These are phyloP conservation scores for Flexamia atlantica DNA, from an alignment of 2,888 invertebrate species.

Conservation along the genomic window DNA sequence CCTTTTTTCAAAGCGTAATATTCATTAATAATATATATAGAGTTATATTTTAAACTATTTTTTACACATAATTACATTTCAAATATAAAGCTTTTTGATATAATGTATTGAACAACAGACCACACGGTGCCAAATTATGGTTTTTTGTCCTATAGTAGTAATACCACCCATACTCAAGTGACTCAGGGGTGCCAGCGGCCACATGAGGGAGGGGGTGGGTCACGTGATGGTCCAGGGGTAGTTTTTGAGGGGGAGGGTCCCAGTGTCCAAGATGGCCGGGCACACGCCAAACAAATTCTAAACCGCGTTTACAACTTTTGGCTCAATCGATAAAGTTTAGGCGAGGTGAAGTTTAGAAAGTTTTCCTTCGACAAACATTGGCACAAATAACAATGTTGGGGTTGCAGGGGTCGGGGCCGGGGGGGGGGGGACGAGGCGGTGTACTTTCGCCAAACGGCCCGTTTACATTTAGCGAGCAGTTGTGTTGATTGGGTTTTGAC, in stretches of 20 bases:
- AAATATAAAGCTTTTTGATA: no score
- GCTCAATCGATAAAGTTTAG: constrained; percentile 56
- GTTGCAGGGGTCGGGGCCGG: not conserved
- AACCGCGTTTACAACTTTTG: constrained; percentile 58
- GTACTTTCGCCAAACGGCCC: not conserved
- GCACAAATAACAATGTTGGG: constrained; percentile 57
- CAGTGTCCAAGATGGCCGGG: constrained; percentile 50
- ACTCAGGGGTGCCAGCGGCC: no score
- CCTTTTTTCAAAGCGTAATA: no score
- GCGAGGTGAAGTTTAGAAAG: constrained; percentile 49
- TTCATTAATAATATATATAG: no score
- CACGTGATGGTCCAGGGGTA: not conserved
- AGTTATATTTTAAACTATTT: no score
- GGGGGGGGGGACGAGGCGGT: not conserved
- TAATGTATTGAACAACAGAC: no score
- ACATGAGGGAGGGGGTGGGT: constrained; percentile 49
- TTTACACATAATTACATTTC: no score
- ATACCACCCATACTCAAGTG: no score
- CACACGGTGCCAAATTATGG: no score
- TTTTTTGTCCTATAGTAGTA: no score
- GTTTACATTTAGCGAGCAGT: constrained; percentile 28
- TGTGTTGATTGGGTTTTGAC: constrained; percentile 19
- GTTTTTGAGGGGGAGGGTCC: constrained; percentile 1
- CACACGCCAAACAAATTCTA: constrained; percentile 53
- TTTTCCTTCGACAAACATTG: constrained; percentile 55